phyloP scores from a whole-genome alignment of 2,888 invertebrate genomes.

The Scrobipalpa atriplicella region DNA sequence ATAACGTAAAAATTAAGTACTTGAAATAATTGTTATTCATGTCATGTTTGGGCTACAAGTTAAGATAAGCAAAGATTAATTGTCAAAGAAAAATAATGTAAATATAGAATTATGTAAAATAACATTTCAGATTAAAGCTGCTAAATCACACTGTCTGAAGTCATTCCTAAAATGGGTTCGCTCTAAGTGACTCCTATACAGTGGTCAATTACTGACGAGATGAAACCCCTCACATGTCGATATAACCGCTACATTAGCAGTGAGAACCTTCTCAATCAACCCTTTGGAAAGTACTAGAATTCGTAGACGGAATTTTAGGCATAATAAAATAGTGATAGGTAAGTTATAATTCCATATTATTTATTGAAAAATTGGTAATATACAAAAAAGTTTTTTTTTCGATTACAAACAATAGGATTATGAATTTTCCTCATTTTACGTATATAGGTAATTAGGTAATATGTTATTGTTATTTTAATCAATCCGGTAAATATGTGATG shows the following conservation, averaged over 20 bases:
- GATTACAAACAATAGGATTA: neutral
- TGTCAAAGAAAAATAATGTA: no score
- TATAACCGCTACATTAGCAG: constrained; percentile 11
- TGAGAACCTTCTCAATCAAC: neutral
- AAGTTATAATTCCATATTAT: neutral
- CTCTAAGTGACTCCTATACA: neutral
- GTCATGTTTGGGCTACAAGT: no score
- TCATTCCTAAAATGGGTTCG: neutral
- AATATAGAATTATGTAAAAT: no score
- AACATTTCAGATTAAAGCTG: no score
- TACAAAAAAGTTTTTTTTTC: neutral
- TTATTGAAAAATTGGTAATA: no score
- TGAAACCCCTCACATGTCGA: constrained; percentile 12
- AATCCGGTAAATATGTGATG: no score
- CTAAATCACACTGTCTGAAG: neutral
- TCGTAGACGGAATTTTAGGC: neutral
- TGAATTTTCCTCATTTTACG: neutral
- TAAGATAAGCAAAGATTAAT: no score
- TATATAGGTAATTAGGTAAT: neutral
- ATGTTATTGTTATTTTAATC: no score
- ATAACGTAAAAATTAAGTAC: no score
- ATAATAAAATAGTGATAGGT: no score
- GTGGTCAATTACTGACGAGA: constrained; percentile 11
- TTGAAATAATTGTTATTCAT: no score
- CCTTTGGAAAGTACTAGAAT: constrained; percentile 15